These are phyloP conservation scores for Nymphalis c-album DNA, from an alignment of 2,888 invertebrate species.

Conservation along the genomic window DNA sequence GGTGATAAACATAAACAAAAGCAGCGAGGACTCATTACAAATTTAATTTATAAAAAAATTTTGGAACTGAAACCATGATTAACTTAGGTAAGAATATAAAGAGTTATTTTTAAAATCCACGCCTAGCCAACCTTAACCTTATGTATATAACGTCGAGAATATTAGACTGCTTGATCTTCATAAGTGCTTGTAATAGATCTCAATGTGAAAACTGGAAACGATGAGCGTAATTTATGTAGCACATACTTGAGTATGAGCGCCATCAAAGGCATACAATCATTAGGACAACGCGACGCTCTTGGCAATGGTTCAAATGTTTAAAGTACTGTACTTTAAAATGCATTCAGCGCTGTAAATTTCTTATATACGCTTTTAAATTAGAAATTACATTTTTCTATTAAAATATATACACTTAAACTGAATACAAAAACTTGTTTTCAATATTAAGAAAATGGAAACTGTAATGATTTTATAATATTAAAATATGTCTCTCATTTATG, in stretches of 20 bases:
- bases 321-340: constrained; percentile 8
- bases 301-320: constrained; percentile 27
- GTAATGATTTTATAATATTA: neutral
- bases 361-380: neutral
- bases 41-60: no score
- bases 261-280: constrained; percentile 26
- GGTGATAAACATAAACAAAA: no score
- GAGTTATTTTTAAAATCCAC: no score
- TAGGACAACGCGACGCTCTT: constrained; percentile 29
- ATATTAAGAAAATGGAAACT: no score
- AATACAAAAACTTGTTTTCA: no score
- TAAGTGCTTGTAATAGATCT: neutral
- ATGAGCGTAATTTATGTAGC: constrained; percentile 16
- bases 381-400: neutral
- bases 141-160: no score
- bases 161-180: neutral
- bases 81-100: no score
- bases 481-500: neutral
- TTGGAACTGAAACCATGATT: no score
- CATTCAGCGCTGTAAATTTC: neutral
- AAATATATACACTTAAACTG: no score
- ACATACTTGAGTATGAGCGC: constrained; percentile 21
- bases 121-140: no score
- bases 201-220: constrained; percentile 5
- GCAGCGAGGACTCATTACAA: no score